A percentile compares a stretch with the other conserved stretches of the same genome.
These are phyloP conservation scores for Leptinotarsa rubiginosa DNA, from an alignment of 2,888 invertebrate species.

Conservation along the genomic window DNA sequence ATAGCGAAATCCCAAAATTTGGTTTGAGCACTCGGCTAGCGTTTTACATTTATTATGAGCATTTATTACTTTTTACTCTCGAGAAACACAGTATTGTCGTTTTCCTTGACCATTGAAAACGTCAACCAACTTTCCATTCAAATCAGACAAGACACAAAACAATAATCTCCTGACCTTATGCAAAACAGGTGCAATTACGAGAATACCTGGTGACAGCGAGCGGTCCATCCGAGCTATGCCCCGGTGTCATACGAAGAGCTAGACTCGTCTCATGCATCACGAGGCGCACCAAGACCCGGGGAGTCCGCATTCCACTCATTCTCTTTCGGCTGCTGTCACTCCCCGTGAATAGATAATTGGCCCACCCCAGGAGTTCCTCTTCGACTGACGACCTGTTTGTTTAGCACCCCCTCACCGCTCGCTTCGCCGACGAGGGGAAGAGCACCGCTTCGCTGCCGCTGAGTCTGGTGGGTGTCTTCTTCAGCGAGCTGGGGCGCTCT, in stretches of 20 bases:
- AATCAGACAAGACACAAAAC: background rate
- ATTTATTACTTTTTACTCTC: too few relatives aligned
- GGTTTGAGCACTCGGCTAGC: too few relatives aligned
- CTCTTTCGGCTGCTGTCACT: constrained; percentile 65
- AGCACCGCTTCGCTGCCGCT: background rate
- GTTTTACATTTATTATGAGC: too few relatives aligned
- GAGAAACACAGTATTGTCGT: too few relatives aligned
- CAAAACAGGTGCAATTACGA: constrained; percentile 14
- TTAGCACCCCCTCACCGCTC: constrained; percentile 52
- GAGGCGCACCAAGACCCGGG: constrained; percentile 56
- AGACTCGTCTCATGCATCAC: constrained; percentile 60
- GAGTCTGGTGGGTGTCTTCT: background rate
- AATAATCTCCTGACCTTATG: constrained; percentile 11
- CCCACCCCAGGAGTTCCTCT: constrained; percentile 67
- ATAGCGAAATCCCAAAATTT: too few relatives aligned
- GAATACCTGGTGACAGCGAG: constrained; percentile 44
- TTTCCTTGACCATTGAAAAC: too few relatives aligned
- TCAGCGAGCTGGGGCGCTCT: constrained; percentile 29
- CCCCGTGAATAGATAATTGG: constrained; percentile 69
- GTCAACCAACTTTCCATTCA: background rate
- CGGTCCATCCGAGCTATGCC: constrained; percentile 33
- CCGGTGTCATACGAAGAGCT: constrained; percentile 56
- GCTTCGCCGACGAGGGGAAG: background rate
- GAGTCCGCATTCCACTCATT: constrained; percentile 63
- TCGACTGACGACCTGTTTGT: constrained; percentile 62